Evolutionary conservation across 2,797 vertebrate genomes (phyloP).

Genomic region (Lutjanus argentimaculatus): DNA sequence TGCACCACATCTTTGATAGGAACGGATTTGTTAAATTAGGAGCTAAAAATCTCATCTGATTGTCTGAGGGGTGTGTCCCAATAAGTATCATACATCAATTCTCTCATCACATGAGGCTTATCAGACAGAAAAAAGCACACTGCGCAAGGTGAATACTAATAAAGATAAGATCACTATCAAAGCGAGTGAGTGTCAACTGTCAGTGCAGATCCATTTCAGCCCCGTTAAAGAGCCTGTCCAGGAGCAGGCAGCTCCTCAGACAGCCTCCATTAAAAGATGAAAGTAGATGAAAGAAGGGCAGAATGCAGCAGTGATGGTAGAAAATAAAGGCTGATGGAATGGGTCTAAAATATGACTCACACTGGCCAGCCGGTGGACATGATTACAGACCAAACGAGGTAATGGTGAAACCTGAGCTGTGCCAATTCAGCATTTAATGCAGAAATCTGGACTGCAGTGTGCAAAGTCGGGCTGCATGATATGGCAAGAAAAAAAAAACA

Average conservation of each 20-base stretch:
- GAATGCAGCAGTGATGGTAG: slow-evolving; percentile 46
- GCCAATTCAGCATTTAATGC: slow-evolving; percentile 11
- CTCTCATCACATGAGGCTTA: not conserved
- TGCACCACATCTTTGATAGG: not conserved
- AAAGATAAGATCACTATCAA: slow-evolving; percentile 21
- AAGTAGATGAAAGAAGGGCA: slow-evolving; percentile 5
- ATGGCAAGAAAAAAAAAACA: too few species aligned
- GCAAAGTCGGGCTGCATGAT: too few species aligned
- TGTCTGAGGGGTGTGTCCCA: not conserved
- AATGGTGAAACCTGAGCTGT: slow-evolving; percentile 35
- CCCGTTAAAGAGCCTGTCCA: slow-evolving; percentile 10
- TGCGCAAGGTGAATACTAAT: not conserved
- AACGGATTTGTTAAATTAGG: not conserved
- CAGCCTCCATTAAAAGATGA: slow-evolving; percentile 54
- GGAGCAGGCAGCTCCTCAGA: slow-evolving; percentile 42
- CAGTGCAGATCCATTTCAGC: slow-evolving; percentile 30
- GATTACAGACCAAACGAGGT: slow-evolving; percentile 22
- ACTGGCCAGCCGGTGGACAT: slow-evolving; percentile 6
- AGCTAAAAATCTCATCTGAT: not conserved
- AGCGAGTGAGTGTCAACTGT: slow-evolving; percentile 5
- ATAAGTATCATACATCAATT: not conserved
- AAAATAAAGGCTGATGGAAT: slow-evolving; percentile 31
- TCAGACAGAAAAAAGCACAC: not conserved
- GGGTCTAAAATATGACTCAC: slow-evolving; percentile 46
- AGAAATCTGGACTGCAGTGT: slow-evolving; percentile 4